phyloP scores from a whole-genome alignment of 2,797 vertebrate species.

The Dipus sagitta region DNA sequence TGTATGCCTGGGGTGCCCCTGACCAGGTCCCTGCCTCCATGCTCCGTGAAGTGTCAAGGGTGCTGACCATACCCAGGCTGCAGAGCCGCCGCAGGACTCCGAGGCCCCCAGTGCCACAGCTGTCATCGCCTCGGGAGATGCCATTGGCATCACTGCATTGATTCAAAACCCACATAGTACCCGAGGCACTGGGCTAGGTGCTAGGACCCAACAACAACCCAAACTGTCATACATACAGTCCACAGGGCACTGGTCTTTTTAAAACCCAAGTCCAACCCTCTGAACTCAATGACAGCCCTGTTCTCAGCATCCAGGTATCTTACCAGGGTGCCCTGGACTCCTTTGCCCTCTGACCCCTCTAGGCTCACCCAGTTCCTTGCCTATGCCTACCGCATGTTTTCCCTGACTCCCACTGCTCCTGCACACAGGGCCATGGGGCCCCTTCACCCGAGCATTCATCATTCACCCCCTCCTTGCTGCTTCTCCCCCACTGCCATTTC shows the following conservation, averaged over 20 bases:
- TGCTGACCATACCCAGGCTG: fast-evolving
- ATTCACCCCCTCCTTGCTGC: background rate
- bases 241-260: background rate
- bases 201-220: background rate
- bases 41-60: background rate
- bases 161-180: background rate
- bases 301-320: background rate
- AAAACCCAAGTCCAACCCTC: slow-evolving; percentile 4
- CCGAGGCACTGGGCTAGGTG: background rate
- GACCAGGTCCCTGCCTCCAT: fast-evolving
- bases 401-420: background rate
- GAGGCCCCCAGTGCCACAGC: background rate
- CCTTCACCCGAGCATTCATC: fast-evolving
- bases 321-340: background rate
- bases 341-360: no score
- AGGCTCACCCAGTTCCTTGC: background rate
- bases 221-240: background rate
- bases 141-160: background rate
- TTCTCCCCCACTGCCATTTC: background rate
- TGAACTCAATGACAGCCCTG: background rate
- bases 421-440: background rate
- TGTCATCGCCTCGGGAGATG: background rate
- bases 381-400: background rate
- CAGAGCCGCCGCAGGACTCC: background rate
- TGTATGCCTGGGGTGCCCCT: background rate